phyloP scores from a whole-genome alignment of 2,888 invertebrate genomes.

The Terebella lapidaria region DNA sequence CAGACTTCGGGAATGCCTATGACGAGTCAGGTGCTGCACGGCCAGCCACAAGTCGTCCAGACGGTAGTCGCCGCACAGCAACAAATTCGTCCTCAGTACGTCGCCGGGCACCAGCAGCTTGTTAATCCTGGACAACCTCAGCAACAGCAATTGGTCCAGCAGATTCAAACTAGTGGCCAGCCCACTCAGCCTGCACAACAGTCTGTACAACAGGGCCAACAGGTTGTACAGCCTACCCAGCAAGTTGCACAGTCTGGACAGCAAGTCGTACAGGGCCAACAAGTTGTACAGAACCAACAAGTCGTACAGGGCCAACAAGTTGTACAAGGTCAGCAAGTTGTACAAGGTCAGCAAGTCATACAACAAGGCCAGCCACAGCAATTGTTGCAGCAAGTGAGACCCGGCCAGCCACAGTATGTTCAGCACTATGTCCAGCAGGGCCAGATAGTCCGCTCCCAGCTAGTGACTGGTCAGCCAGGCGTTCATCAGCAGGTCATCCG shows the following conservation, averaged over 20 bases:
- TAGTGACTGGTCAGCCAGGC: neutral
- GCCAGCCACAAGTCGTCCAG: conserved; percentile 1
- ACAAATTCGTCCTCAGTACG: neutral
- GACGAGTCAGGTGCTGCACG: neutral
- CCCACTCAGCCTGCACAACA: too few species aligned
- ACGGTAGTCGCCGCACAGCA: neutral
- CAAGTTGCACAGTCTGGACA: neutral
- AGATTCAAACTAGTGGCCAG: too few species aligned
- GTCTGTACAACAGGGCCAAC: too few species aligned
- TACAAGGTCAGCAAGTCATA: conserved; percentile 5
- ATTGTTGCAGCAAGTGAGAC: neutral
- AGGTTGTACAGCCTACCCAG: neutral
- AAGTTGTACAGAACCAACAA: conserved; percentile 6
- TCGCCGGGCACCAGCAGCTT: neutral
- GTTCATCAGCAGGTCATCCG: neutral
- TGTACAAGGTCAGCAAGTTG: conserved; percentile 9
- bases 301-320: conserved; percentile 6
- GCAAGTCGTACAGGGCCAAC: conserved; percentile 6
- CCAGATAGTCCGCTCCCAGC: too few species aligned
- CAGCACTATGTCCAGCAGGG: neutral
- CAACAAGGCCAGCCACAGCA: conserved; percentile 1
- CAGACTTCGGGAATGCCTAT: neutral
- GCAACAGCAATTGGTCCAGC: neutral
- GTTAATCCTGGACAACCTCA: neutral
- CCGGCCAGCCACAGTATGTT: neutral